Percentiles rank a stretch among this genome's conserved stretches.
These are phyloP conservation scores for Poecilia wingei DNA, from an alignment of 2,797 vertebrate genomes.

Conservation along the genomic window DNA sequence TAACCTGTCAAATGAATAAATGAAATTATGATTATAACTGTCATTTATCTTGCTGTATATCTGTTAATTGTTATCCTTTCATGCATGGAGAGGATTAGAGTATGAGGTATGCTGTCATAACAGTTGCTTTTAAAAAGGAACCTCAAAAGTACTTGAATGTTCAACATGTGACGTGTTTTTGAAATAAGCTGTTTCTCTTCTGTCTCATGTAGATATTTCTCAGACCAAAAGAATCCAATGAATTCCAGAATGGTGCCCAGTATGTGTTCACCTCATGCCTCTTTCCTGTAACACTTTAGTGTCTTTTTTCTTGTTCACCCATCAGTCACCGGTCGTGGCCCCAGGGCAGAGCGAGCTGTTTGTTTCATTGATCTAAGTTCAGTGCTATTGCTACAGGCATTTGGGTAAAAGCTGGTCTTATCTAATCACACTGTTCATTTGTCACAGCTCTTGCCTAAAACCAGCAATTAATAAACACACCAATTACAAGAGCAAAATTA, in stretches of 20 bases:
- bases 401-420: slow-evolving; percentile 60
- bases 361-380: slow-evolving; percentile 69
- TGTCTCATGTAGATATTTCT: neutral
- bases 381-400: slow-evolving; percentile 51
- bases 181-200: neutral
- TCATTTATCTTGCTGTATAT: neutral
- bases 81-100: neutral
- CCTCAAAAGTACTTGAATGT: neutral
- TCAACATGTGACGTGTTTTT: neutral
- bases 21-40: neutral
- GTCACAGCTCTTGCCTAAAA: slow-evolving; percentile 54
- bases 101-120: neutral
- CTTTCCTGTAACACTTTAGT: slow-evolving; percentile 32
- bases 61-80: neutral
- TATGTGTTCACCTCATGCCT: slow-evolving; percentile 20
- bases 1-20: neutral
- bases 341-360: slow-evolving; percentile 44
- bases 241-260: slow-evolving; percentile 2
- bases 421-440: slow-evolving; percentile 72
- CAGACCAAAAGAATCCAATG: slow-evolving; percentile 2
- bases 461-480: slow-evolving; percentile 68
- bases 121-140: neutral
- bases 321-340: slow-evolving; percentile 51
- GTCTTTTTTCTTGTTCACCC: slow-evolving; percentile 43
- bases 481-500: slow-evolving; percentile 62